These are phyloP conservation scores for Physocephala rufipes DNA, from an alignment of 2,888 invertebrate species.

Conservation along the genomic window DNA sequence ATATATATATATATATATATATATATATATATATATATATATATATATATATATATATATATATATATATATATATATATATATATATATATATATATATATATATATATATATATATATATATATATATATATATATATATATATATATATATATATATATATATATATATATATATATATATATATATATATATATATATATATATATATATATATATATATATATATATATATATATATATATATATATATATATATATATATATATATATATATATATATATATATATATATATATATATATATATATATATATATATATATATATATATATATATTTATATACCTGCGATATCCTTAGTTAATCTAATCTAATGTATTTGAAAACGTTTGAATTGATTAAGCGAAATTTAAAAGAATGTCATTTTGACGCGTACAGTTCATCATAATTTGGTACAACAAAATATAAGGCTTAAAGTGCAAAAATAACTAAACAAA, in stretches of 20 bases:
- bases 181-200: constrained; percentile 14
- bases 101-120: too few relatives aligned
- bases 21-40: constrained; percentile 3
- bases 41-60: background rate
- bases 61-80: constrained; percentile 6
- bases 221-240: background rate
- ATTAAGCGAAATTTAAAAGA: constrained; percentile 3
- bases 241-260: constrained; percentile 11
- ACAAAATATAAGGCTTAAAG: constrained; percentile 1
- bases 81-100: background rate
- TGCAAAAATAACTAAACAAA: too few relatives aligned
- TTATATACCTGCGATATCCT: background rate
- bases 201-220: background rate
- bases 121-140: constrained; percentile 10
- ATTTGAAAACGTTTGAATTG: background rate
- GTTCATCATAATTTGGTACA: constrained; percentile 26
- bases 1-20: constrained; percentile 2
- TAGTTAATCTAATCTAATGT: constrained; percentile 4
- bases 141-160: background rate
- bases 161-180: too few relatives aligned
- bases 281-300: background rate
- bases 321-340: background rate
- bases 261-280: background rate
- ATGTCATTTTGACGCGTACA: constrained; percentile 1
- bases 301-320: constrained; percentile 9